Conservation (phyloP, 1,140 invertebrate species). For the Cydia pomonella region DNA sequence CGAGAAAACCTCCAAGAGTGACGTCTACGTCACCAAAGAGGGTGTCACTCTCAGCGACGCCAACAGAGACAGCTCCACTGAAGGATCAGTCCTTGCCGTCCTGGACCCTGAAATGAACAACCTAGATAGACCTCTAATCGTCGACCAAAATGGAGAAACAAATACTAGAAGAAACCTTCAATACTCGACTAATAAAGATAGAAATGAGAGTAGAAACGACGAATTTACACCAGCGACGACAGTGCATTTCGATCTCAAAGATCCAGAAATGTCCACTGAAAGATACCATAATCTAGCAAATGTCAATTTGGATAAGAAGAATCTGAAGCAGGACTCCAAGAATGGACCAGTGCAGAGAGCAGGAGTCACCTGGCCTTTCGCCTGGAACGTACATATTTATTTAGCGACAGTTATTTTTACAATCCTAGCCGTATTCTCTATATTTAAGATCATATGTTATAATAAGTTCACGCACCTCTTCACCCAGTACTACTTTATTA, state of each 20-base stretch:
- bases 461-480: constrained; percentile 90
- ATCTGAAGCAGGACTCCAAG: constrained; percentile 69
- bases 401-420: constrained; percentile 90
- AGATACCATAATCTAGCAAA: constrained; percentile 78
- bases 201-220: constrained; percentile 63
- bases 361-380: constrained; percentile 86
- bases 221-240: constrained; percentile 71
- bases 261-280: constrained; percentile 78
- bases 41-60: constrained; percentile 70
- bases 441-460: constrained; percentile 90
- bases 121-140: constrained; percentile 76
- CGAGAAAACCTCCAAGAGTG: constrained; percentile 69
- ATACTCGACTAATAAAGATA: constrained; percentile 73
- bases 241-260: constrained; percentile 71
- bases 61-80: constrained; percentile 71
- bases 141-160: constrained; percentile 77
- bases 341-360: constrained; percentile 63
- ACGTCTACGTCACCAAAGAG: constrained; percentile 71
- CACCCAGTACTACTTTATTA: constrained; percentile 91
- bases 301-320: constrained; percentile 76
- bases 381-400: constrained; percentile 95
- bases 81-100: constrained; percentile 75
- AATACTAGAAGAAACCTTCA: constrained; percentile 79
- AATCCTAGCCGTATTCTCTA: constrained; percentile 89
- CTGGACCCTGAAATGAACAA: constrained; percentile 80